Conservation (phyloP, 2,888 invertebrate genomes). For the Cryptus armator region DNA sequence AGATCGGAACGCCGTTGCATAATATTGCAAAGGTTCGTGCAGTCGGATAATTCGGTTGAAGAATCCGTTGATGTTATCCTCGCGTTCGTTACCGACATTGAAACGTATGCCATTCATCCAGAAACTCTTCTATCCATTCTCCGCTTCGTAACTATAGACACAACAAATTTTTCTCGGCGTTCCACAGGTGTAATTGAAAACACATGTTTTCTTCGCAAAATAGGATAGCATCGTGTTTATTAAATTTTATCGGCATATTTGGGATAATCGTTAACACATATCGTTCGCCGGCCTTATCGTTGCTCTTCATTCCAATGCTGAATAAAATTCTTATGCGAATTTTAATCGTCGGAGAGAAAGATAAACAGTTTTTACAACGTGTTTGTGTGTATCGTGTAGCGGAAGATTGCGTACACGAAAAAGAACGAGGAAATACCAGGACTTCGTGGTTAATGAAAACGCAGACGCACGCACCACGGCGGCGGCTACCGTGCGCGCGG, state of each 20-base stretch:
- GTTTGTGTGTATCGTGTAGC: not conserved
- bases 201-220: not conserved
- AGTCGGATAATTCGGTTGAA: too few species aligned
- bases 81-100: too few species aligned
- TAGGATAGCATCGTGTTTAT: not conserved
- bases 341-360: too few species aligned
- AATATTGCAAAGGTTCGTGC: not conserved
- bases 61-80: too few species aligned
- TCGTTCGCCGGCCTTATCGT: too few species aligned
- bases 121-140: too few species aligned
- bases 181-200: not conserved
- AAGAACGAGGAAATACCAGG: conserved; percentile 34
- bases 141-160: not conserved
- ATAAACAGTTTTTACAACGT: too few species aligned
- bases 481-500: conserved; percentile 53
- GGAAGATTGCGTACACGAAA: conserved; percentile 18
- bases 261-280: not conserved
- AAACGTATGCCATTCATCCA: too few species aligned
- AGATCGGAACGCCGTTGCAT: conserved; percentile 16
- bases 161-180: not conserved
- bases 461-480: conserved; percentile 2
- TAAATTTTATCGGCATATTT: not conserved
- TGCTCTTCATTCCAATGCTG: too few species aligned
- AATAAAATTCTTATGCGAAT: too few species aligned
- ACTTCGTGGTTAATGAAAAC: conserved; percentile 59